phyloP scores from a whole-genome alignment of 2,797 vertebrate species.

The Pseudochaenichthys georgianus region DNA sequence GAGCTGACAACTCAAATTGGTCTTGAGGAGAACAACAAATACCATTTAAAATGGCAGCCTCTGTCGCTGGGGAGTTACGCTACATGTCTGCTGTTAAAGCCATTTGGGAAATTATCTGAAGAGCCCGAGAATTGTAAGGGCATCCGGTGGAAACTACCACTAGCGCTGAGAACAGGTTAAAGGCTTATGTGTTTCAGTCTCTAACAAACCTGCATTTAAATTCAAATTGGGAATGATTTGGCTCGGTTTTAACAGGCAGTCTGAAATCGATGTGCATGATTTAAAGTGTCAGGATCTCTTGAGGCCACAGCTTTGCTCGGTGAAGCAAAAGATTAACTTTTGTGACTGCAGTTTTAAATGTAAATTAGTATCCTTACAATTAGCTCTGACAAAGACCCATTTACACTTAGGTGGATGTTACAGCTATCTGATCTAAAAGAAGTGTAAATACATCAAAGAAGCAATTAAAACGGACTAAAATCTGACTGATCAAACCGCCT shows the following conservation, averaged over 20 bases:
- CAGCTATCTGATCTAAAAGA: neutral
- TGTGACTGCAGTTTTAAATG: conserved; percentile 36
- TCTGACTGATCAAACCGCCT: neutral
- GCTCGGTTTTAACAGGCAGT: conserved; percentile 20
- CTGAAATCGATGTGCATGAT: conserved; percentile 21
- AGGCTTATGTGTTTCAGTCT: conserved; percentile 5
- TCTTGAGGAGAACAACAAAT: conserved; percentile 62
- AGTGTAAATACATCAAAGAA: neutral
- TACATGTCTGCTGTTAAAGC: conserved; percentile 40
- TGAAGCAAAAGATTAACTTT: conserved; percentile 46
- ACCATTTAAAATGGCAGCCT: conserved; percentile 57
- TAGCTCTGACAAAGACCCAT: conserved; percentile 17
- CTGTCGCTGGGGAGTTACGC: conserved; percentile 37
- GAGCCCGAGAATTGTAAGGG: conserved; percentile 36
- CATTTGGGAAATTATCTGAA: conserved; percentile 70
- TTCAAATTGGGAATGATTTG: conserved; percentile 27
- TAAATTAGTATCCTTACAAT: conserved; percentile 41
- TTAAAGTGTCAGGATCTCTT: conserved; percentile 26
- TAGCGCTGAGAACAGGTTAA: conserved; percentile 18
- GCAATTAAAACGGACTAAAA: neutral
- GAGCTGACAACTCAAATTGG: conserved; percentile 60
- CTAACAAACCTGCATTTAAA: conserved; percentile 30
- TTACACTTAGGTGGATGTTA: neutral
- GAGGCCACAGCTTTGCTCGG: conserved; percentile 36
- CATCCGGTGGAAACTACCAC: conserved; percentile 25